Evolutionary conservation across 1,140 invertebrate genomes (phyloP).

Genomic region (Diorhabda carinulata): DNA sequence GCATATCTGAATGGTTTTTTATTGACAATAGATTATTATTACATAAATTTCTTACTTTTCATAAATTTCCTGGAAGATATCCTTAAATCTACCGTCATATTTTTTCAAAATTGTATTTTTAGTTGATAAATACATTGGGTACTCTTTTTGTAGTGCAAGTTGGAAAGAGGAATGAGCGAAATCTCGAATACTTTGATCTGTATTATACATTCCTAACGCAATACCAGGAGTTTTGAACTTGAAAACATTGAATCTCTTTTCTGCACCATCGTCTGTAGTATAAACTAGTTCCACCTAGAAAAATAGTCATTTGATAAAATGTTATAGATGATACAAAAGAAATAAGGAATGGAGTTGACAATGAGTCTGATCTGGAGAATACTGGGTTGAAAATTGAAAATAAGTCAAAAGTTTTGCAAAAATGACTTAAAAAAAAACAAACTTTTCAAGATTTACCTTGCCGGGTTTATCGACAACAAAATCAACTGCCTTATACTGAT

Average conservation of each 20-base stretch:
- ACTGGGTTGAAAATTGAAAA: too few species aligned
- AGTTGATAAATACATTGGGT: constrained; percentile 82
- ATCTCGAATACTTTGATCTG: constrained; percentile 75
- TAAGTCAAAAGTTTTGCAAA: too few species aligned
- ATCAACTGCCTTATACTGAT: constrained; percentile 89
- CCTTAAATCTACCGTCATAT: constrained; percentile 90
- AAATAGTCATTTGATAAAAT: not conserved
- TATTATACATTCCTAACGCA: constrained; percentile 84
- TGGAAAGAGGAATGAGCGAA: constrained; percentile 86
- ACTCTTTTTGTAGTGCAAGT: constrained; percentile 75
- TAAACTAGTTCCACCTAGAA: constrained; percentile 65
- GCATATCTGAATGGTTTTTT: constrained; percentile 1
- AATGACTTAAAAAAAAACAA: not conserved
- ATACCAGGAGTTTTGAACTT: constrained; percentile 75
- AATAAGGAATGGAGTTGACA: not conserved
- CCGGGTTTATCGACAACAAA: constrained; percentile 69
- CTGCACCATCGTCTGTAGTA: constrained; percentile 57
- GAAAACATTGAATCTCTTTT: constrained; percentile 59
- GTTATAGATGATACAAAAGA: not conserved
- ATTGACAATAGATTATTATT: not conserved
- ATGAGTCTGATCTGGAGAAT: not conserved
- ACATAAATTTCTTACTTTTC: constrained; percentile 56
- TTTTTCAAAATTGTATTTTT: constrained; percentile 90
- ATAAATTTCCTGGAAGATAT: constrained; percentile 88
- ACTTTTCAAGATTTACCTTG: constrained; percentile 49